These are phyloP conservation scores for Drosophila willistoni DNA, from an alignment of 1,140 invertebrate species.

Conservation along the genomic window DNA sequence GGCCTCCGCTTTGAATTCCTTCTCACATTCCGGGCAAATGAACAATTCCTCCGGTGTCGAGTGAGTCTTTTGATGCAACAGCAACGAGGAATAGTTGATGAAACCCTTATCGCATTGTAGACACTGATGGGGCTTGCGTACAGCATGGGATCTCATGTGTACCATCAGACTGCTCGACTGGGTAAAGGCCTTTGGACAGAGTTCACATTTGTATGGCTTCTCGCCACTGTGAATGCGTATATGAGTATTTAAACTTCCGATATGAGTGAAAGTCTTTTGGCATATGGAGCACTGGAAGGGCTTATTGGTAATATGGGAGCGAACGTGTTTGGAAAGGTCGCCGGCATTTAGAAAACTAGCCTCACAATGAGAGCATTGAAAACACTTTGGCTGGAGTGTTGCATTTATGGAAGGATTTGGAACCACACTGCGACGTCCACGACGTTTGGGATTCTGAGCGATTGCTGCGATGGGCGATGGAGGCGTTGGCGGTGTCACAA, in stretches of 20 bases:
- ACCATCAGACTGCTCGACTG: conserved; percentile 88
- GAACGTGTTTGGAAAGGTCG: conserved; percentile 85
- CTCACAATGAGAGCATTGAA: conserved; percentile 86
- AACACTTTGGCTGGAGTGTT: conserved; percentile 56
- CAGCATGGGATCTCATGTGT: conserved; percentile 88
- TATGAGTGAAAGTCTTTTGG: conserved; percentile 86
- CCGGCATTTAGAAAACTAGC: conserved; percentile 86
- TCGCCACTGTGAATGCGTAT: conserved; percentile 89
- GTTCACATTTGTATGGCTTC: conserved; percentile 82
- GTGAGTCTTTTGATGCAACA: conserved; percentile 78
- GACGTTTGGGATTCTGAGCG: conserved; percentile 33
- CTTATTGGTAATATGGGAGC: conserved; percentile 85
- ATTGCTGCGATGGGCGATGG: neutral
- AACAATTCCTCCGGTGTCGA: conserved; percentile 65
- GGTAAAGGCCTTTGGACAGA: conserved; percentile 87
- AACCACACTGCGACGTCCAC: conserved; percentile 66
- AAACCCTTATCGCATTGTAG: conserved; percentile 84
- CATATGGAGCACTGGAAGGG: conserved; percentile 83
- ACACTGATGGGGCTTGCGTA: conserved; percentile 88
- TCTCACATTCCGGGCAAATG: conserved; percentile 75
- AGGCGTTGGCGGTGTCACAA: neutral
- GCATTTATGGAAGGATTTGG: conserved; percentile 33
- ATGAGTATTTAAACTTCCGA: conserved; percentile 92
- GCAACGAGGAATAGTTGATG: conserved; percentile 77
- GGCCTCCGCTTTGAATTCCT: conserved; percentile 76